phyloP scores from a whole-genome alignment of 2,113 vertebrate genomes.

The Paraplagusia blochii region DNA sequence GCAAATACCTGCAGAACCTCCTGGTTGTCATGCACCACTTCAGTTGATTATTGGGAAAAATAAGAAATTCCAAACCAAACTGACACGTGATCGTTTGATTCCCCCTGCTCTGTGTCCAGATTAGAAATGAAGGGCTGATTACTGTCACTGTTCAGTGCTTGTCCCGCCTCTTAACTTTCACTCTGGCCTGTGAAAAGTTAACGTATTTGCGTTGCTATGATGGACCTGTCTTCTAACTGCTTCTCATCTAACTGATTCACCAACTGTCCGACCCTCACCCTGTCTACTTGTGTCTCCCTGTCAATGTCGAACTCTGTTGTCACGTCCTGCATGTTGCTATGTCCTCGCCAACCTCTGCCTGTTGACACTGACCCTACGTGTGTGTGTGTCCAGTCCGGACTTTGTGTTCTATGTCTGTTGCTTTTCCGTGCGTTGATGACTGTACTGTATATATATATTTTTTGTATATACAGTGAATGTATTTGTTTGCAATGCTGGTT shows the following conservation, averaged over 20 bases:
- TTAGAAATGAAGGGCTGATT: conserved; percentile 70
- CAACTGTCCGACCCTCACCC: conserved; percentile 42
- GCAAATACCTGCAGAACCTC: conserved; percentile 23
- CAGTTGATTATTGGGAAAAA: no score
- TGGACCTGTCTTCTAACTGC: conserved; percentile 26
- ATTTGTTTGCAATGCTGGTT: no score
- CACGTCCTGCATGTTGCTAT: conserved; percentile 74
- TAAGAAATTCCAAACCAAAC: conserved; percentile 32
- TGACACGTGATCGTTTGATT: conserved; percentile 51
- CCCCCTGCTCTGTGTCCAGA: conserved; percentile 54
- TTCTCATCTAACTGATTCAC: conserved; percentile 51
- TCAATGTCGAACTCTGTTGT: conserved; percentile 53
- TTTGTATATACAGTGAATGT: no score
- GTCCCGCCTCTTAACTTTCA: background rate
- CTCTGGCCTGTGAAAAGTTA: conserved; percentile 20
- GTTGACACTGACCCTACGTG: conserved; percentile 36
- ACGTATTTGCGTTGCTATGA: conserved; percentile 7
- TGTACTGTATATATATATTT: background rate
- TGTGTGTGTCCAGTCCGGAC: conserved; percentile 42
- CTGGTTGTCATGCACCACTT: conserved; percentile 16
- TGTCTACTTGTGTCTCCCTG: conserved; percentile 15
- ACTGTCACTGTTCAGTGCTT: conserved; percentile 6
- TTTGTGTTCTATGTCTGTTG: conserved; percentile 49
- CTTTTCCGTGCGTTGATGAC: conserved; percentile 3
- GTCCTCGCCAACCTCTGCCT: no score